phyloP scores from a whole-genome alignment of 2,797 vertebrate genomes.

The Streptopelia turtur region DNA sequence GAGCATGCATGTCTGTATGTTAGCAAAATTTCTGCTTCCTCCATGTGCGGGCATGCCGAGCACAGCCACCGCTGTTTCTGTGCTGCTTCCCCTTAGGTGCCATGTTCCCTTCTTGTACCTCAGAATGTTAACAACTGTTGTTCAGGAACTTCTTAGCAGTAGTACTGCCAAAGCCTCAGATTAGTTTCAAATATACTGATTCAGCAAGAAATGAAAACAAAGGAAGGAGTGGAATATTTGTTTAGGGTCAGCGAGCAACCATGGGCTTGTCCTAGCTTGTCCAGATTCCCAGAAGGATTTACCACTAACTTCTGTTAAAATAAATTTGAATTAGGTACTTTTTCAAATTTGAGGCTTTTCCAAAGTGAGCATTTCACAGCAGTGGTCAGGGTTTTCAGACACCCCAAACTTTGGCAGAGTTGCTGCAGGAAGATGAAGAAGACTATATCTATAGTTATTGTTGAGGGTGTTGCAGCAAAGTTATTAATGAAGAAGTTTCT shows the following conservation, averaged over 20 bases:
- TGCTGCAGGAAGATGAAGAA: background rate
- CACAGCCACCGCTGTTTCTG: background rate
- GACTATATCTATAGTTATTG: background rate
- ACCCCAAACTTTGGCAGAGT: background rate
- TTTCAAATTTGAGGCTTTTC: background rate
- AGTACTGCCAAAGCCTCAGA: background rate
- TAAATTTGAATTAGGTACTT: background rate
- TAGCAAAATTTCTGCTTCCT: background rate
- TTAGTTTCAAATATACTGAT: background rate
- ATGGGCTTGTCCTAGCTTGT: background rate
- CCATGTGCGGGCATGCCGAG: background rate
- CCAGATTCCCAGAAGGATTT: background rate
- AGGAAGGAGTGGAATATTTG: background rate
- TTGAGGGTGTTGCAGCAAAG: background rate
- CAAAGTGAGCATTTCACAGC: background rate
- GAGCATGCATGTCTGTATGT: background rate
- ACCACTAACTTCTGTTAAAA: background rate
- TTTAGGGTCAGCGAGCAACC: background rate
- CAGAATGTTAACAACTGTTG: background rate
- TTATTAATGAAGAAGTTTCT: background rate
- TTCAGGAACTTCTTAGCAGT: background rate
- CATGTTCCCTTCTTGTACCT: background rate
- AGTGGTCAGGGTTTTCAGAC: background rate
- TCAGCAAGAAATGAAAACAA: background rate
- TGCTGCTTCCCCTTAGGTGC: background rate